These are phyloP conservation scores for Amblyteles armatorius DNA, from an alignment of 2,888 invertebrate genomes.

Conservation along the genomic window DNA sequence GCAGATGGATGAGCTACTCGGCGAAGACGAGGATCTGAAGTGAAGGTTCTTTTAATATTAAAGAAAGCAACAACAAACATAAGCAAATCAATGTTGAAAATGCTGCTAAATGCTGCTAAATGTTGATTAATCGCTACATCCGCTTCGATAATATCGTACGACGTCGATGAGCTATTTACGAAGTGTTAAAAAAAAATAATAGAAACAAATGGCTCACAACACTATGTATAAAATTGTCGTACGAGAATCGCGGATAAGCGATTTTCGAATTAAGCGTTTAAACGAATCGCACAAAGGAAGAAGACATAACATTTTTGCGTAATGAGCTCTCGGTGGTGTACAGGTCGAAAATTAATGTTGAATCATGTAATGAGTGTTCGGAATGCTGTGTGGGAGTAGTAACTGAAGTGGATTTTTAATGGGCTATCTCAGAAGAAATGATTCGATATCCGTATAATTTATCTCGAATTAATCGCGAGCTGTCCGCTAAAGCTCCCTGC, in stretches of 20 bases:
- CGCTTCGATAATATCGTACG: constrained; percentile 26
- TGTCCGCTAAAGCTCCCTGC: neutral
- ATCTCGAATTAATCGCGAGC: neutral
- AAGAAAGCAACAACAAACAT: constrained; percentile 27
- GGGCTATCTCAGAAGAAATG: constrained; percentile 14
- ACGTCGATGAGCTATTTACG: neutral
- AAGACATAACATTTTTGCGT: neutral
- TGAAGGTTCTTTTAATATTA: constrained; percentile 78
- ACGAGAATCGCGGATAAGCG: neutral
- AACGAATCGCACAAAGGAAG: constrained; percentile 34
- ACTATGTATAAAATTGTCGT: constrained; percentile 2
- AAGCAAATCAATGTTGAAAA: constrained; percentile 23
- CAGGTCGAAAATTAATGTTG: constrained; percentile 1
- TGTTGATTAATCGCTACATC: constrained; percentile 18
- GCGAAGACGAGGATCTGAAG: constrained; percentile 87
- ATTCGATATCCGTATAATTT: neutral
- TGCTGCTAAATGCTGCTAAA: no score
- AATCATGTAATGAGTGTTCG: neutral
- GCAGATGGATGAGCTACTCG: constrained; percentile 90
- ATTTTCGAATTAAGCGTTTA: constrained; percentile 8
- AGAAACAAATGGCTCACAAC: neutral
- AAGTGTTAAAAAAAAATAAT: neutral
- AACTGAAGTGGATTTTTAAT: neutral
- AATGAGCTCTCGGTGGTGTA: constrained; percentile 13
- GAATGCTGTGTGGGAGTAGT: neutral